phyloP scores from a whole-genome alignment of 1,140 invertebrate genomes.

The Musca domestica region DNA sequence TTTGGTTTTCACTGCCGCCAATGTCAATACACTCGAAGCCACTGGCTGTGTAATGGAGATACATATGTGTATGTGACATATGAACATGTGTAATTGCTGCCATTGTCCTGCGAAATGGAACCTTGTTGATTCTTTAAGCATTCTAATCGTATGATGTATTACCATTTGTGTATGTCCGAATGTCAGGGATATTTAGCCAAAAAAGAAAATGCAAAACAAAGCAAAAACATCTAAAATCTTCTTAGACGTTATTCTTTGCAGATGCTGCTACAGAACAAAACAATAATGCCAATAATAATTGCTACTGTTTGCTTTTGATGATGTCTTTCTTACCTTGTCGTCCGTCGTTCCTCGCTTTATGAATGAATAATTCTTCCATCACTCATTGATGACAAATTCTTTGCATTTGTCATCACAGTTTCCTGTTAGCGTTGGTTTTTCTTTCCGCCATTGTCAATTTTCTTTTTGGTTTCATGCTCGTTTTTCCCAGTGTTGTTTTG shows the following conservation, averaged over 20 bases:
- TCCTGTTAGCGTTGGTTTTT: constrained; percentile 1
- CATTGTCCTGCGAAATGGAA: neutral
- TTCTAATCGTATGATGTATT: constrained; percentile 25
- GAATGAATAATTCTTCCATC: neutral
- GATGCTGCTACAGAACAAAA: neutral
- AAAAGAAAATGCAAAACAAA: constrained; percentile 7
- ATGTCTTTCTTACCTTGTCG: neutral
- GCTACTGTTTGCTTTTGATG: constrained; percentile 13
- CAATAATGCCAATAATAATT: constrained; percentile 12
- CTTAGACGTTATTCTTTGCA: constrained; percentile 3
- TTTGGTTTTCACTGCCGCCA: constrained; percentile 3
- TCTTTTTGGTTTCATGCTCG: neutral
- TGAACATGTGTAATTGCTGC: constrained; percentile 1
- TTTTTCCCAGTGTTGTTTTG: neutral
- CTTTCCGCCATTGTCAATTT: neutral
- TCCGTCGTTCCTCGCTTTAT: neutral
- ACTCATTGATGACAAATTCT: too few relatives aligned
- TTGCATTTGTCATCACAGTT: constrained; percentile 18
- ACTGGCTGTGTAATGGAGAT: neutral
- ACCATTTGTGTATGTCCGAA: neutral
- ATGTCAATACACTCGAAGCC: neutral
- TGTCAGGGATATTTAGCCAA: neutral
- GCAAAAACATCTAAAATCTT: neutral
- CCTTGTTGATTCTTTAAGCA: constrained; percentile 23
- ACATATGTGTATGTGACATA: neutral